Evolutionary conservation across 2,797 vertebrate species (phyloP), one percentile per base, ranked within the genome.

Genomic region (Ceryle rudis): DNA sequence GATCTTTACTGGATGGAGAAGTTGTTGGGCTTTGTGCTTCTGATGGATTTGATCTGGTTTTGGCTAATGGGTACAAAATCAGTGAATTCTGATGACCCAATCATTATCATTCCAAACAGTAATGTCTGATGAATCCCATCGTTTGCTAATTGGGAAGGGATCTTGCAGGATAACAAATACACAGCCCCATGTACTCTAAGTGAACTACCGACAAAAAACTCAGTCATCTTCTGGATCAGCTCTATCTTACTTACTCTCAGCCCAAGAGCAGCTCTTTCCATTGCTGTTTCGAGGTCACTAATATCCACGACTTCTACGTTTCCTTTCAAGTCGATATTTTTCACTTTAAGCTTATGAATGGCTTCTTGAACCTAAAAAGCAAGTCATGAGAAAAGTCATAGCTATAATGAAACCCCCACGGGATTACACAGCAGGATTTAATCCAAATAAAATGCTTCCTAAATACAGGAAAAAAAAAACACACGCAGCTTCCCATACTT

Each of bases 331-430:
- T 37, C 78, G 31, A 35, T 92, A 42, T 93, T 87, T 60, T 91
- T 90, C 86, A 99, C 95, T 95, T 95, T 98, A 89, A 99, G 96
- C 47, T 98, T 94, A 60, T 86, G 95, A 94, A 99, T 96, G 74
- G 99, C 98, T 75, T 98, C 98, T 86, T 98, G 98, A 84, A 98
- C 98, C 99, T 99, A 77, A 66, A 95, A 89, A 65, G 12, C 47
- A 49, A 91, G 5, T 61, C 7, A 26, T 17, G 28, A 80, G 23
- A 85, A 64, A 61, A 75, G 52, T 46, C 33, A 84, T 6, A 55
- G 5, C 8, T 11, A 8, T 9, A 73, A 54, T 16, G n/a, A 60
- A 67, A 66, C 11, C 10, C 2, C 12, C 6, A 4, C 1, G 3
- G 7, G 20, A 14, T 29, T 47, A 26, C 1, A 6, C 5, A 39